These are phyloP conservation scores for Philypnodon macrostomus DNA, from an alignment of 2,797 vertebrate genomes.

Conservation along the genomic window DNA sequence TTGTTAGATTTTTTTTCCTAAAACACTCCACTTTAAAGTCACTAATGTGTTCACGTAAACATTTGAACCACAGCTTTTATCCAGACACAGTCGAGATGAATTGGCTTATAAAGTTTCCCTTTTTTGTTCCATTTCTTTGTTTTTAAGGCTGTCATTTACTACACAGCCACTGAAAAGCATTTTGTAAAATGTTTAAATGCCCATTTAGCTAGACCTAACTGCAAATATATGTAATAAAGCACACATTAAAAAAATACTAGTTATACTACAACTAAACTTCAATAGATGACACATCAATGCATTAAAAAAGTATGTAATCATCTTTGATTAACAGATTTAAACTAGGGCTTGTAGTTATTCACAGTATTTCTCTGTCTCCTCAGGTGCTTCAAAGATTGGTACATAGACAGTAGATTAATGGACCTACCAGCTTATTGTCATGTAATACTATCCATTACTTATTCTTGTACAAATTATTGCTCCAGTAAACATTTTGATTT, in stretches of 20 bases:
- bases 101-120: constrained; percentile 10
- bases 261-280: constrained; percentile 42
- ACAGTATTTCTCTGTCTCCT: constrained; percentile 77
- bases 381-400: constrained; percentile 61
- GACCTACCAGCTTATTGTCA: background rate
- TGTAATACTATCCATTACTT: background rate
- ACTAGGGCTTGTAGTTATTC: constrained; percentile 73
- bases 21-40: constrained; percentile 22
- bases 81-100: constrained; percentile 39
- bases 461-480: background rate
- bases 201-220: constrained; percentile 56
- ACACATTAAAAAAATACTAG: constrained; percentile 62
- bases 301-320: constrained; percentile 53
- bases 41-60: constrained; percentile 49
- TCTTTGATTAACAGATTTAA: constrained; percentile 58
- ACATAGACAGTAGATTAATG: constrained; percentile 11
- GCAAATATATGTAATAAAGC: constrained; percentile 62
- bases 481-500: background rate
- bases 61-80: constrained; percentile 38
- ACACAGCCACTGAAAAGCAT: constrained; percentile 31
- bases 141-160: constrained; percentile 31
- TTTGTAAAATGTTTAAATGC: constrained; percentile 39
- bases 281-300: constrained; percentile 52
- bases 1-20: constrained; percentile 22
- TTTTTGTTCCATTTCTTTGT: constrained; percentile 4